phyloP scores from a whole-genome alignment of 2,797 vertebrate species.

The Sebastes kiyomatsui region DNA sequence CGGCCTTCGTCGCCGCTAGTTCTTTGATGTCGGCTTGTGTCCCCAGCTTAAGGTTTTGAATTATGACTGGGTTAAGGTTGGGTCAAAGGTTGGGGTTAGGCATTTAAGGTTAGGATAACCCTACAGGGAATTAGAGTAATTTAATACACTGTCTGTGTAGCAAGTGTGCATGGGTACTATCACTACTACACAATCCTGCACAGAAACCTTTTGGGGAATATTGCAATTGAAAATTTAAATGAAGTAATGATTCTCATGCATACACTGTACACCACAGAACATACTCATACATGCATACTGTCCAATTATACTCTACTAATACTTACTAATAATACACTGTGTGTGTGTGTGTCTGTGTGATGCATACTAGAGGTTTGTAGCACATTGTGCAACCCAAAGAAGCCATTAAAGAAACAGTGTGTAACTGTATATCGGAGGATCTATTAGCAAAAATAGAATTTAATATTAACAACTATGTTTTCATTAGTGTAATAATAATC shows the following conservation, averaged over 20 bases:
- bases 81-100: slow-evolving; percentile 20
- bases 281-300: not conserved
- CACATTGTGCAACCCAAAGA: slow-evolving; percentile 17
- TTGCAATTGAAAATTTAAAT: not conserved
- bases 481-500: too few species aligned
- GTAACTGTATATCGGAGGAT: too few species aligned
- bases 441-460: too few species aligned
- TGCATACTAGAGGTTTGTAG: not conserved
- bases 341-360: not conserved
- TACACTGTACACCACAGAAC: not conserved
- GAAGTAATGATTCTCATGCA: not conserved
- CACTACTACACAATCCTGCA: not conserved
- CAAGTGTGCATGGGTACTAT: not conserved
- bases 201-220: not conserved
- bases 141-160: not conserved
- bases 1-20: too few species aligned
- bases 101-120: slow-evolving; percentile 27
- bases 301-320: not conserved
- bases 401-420: slow-evolving; percentile 5
- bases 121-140: slow-evolving; percentile 22
- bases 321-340: not conserved
- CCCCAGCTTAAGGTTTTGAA: not conserved
- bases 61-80: slow-evolving; percentile 6
- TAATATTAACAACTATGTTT: too few species aligned
- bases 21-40: too few species aligned